These are phyloP conservation scores for Scophthalmus maximus DNA, from an alignment of 2,113 vertebrate genomes.

Conservation along the genomic window DNA sequence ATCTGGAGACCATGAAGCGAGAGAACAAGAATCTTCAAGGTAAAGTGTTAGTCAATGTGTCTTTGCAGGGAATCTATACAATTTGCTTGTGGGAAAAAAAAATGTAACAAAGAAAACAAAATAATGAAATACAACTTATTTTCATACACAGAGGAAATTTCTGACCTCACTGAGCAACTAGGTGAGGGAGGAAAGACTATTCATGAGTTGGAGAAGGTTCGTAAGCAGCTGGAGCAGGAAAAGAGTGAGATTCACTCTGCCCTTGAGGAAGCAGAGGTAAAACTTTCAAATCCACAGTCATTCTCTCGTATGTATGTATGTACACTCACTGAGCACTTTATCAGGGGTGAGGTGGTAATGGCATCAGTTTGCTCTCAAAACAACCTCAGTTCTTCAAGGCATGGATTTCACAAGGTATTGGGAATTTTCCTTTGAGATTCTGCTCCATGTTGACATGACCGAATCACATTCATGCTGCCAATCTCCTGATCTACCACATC, in stretches of 20 bases:
- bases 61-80: not conserved
- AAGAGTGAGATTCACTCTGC: conserved; percentile 90
- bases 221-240: conserved; percentile 90
- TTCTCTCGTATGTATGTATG: not conserved
- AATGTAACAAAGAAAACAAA: accelerated
- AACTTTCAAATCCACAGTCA: not conserved
- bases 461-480: too few species aligned
- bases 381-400: too few species aligned
- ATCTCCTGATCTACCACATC: too few species aligned
- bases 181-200: conserved; percentile 85
- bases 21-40: conserved; percentile 87
- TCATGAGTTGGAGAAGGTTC: conserved; percentile 89
- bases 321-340: not conserved
- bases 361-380: too few species aligned
- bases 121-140: conserved; percentile 1
- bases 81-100: too few species aligned
- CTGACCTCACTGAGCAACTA: conserved; percentile 91
- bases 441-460: too few species aligned
- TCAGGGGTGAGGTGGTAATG: too few species aligned
- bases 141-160: conserved; percentile 90
- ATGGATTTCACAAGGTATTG: too few species aligned
- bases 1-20: conserved; percentile 84
- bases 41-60: conserved; percentile 25
- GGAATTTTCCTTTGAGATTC: too few species aligned
- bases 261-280: conserved; percentile 92